Evolutionary conservation across 2,113 vertebrate genomes (phyloP).

Genomic region (Hylia prasina): DNA sequence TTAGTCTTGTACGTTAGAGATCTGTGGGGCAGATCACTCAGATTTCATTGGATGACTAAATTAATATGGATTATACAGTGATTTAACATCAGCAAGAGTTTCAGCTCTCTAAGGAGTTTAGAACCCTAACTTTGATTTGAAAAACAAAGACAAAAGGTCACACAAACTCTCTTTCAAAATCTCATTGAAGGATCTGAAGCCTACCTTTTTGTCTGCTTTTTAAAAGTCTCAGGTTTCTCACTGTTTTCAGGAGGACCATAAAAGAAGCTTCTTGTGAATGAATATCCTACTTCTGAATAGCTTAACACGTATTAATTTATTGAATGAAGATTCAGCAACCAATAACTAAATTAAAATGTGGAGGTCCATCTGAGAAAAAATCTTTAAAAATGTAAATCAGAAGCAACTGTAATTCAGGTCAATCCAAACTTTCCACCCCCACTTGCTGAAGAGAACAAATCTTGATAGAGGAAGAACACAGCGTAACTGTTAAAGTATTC

Average conservation of each 20-base stretch:
- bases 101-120: background rate
- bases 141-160: background rate
- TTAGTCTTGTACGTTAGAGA: background rate
- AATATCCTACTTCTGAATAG: background rate
- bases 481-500: background rate
- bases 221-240: background rate
- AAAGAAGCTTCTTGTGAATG: background rate
- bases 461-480: background rate
- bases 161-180: background rate
- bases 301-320: background rate
- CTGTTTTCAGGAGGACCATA: background rate
- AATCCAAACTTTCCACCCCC: background rate
- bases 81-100: background rate
- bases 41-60: background rate
- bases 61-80: background rate
- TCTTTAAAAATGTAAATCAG: background rate
- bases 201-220: background rate
- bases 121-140: background rate
- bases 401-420: background rate
- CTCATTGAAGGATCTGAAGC: background rate
- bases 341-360: background rate
- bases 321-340: background rate
- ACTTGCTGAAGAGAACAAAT: background rate
- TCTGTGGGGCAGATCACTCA: background rate
- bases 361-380: background rate